These are phyloP conservation scores for Hecatera dysodea DNA, from an alignment of 2,888 invertebrate genomes.

Conservation along the genomic window DNA sequence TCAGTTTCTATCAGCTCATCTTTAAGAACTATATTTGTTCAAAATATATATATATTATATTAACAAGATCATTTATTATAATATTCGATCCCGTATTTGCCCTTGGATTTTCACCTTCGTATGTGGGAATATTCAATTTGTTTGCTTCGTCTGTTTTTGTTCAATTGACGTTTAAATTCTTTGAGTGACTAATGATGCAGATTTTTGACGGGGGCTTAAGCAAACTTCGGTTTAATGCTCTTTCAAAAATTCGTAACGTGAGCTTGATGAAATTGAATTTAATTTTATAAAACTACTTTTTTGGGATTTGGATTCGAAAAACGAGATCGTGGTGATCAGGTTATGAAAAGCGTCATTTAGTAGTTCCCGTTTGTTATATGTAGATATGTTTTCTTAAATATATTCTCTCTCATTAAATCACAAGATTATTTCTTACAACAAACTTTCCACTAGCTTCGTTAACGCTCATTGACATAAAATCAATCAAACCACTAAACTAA, in stretches of 20 bases:
- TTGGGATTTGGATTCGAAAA: background rate
- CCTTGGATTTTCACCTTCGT: slow-evolving; percentile 89
- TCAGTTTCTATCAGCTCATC: slow-evolving; percentile 59
- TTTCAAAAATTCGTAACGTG: slow-evolving; percentile 39
- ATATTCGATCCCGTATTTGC: slow-evolving; percentile 85
- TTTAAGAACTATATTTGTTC: slow-evolving; percentile 69
- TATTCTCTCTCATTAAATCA: background rate
- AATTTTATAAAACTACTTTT: slow-evolving; percentile 11
- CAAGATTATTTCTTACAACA: background rate
- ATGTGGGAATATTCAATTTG: slow-evolving; percentile 90
- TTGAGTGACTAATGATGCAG: slow-evolving; percentile 84
- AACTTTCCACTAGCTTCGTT: slow-evolving; percentile 10
- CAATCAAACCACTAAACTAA: slow-evolving; percentile 50
- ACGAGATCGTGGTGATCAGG: background rate
- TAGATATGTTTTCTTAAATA: background rate
- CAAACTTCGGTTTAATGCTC: slow-evolving; percentile 60
- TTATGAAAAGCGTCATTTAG: background rate
- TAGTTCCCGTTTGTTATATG: background rate
- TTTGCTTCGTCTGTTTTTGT: slow-evolving; percentile 89
- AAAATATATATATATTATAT: no score
- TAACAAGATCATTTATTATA: slow-evolving; percentile 82
- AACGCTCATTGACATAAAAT: slow-evolving; percentile 34
- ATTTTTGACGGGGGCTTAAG: slow-evolving; percentile 78
- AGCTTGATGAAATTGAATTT: slow-evolving; percentile 37
- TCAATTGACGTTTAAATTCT: slow-evolving; percentile 88